These are phyloP conservation scores for Oreocharis arfaki DNA, from an alignment of 2,113 vertebrate genomes.

Conservation along the genomic window DNA sequence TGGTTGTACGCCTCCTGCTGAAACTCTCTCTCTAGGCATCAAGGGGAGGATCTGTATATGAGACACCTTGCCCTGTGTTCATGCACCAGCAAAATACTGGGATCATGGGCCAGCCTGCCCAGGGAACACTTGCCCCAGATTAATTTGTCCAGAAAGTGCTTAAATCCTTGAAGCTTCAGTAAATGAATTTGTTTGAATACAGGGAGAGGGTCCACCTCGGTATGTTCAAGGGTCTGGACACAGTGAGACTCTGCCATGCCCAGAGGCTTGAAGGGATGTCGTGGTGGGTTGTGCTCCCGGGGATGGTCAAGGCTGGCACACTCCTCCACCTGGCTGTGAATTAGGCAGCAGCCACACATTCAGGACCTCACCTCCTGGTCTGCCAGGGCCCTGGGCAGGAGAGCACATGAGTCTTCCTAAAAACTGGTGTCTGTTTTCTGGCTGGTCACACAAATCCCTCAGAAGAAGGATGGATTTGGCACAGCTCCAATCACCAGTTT, in stretches of 20 bases:
- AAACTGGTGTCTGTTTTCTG: neutral
- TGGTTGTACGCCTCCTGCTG: neutral
- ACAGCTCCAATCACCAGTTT: neutral
- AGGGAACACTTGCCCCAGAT: neutral
- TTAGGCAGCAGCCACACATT: neutral
- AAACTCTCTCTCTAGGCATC: neutral
- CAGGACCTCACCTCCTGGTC: neutral
- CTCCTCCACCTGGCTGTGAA: neutral
- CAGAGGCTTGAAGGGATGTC: neutral
- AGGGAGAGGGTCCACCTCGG: fast-evolving
- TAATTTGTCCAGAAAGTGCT: neutral
- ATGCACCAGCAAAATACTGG: neutral
- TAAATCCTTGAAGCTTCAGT: neutral
- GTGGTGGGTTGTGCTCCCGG: fast-evolving
- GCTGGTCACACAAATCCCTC: neutral
- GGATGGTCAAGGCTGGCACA: neutral
- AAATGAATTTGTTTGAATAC: neutral
- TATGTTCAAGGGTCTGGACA: neutral
- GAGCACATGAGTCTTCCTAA: neutral
- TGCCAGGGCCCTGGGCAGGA: neutral
- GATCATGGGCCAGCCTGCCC: neutral
- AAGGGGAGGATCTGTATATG: fast-evolving
- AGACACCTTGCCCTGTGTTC: neutral
- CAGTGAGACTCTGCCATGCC: neutral
- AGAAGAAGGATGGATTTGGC: neutral